phyloP scores from a whole-genome alignment of 2,797 vertebrate genomes.

The Tenualosa thibaudeaui region DNA sequence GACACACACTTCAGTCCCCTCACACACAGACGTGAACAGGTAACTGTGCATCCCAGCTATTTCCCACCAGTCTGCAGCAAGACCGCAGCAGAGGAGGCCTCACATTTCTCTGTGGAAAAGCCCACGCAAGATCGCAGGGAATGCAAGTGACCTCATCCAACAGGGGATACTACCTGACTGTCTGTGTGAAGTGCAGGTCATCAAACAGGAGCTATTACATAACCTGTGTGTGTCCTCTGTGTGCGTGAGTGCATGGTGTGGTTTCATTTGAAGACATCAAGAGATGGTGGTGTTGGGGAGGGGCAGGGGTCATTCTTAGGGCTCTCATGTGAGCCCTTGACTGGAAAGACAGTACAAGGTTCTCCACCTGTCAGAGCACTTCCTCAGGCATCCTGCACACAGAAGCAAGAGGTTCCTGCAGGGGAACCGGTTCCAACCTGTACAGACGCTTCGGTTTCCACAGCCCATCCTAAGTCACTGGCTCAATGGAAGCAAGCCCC shows the following conservation, averaged over 20 bases:
- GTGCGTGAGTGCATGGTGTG: not conserved
- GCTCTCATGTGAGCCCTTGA: not conserved
- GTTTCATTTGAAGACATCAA: not conserved
- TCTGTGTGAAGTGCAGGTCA: not conserved
- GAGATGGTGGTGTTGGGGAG: constrained; percentile 36
- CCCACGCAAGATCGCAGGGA: not conserved
- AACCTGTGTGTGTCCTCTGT: not conserved
- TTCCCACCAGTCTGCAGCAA: constrained; percentile 28
- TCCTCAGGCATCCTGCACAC: constrained; percentile 42
- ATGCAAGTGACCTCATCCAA: not conserved
- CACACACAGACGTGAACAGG: constrained; percentile 33
- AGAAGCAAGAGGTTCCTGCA: constrained; percentile 23
- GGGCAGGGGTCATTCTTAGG: not conserved
- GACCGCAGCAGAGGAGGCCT: not conserved
- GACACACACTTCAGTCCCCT: not conserved
- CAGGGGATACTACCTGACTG: not conserved
- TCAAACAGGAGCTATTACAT: no score
- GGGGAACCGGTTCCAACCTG: constrained; percentile 74
- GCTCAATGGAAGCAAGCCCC: not conserved
- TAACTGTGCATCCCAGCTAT: constrained; percentile 27
- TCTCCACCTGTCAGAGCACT: not conserved
- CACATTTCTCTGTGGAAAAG: not conserved
- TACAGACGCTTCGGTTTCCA: constrained; percentile 54
- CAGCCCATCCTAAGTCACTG: constrained; percentile 25
- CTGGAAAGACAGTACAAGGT: not conserved